Evolutionary conservation across 2,888 invertebrate species (phyloP), one percentile per base, ranked within the genome.

Genomic region (Phasia obesa): DNA sequence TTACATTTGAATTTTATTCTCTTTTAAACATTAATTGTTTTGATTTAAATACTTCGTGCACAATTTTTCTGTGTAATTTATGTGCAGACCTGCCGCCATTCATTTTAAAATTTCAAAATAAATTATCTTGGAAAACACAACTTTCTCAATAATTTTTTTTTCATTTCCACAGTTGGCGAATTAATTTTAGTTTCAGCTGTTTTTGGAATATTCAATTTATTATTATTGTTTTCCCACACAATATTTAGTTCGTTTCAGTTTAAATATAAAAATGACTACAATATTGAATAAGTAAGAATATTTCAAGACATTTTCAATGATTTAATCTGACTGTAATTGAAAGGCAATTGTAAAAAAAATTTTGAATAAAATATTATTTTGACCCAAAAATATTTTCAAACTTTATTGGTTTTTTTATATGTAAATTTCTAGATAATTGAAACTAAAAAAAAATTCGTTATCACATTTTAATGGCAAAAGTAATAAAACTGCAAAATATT

Each of bases 221-320:
- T 49, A 25, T 51, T 60, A 42, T 35, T 65, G 27, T 42, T 51
- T 79, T 69, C 62, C 74, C 80, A 74, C 69, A 69, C 74, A 69
- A 42, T n/a, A n/a, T 55, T 55, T 2, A 6, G 3, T 35, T 31
- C 11, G 35, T 78, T 31, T 69, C 53, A 31, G 27, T 74, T 74
- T 55, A 51, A 42, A 47, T 80, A 55, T 67, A 69, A 74, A 67
- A 35, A 69, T 80, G 80, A 80, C 74, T 55, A 49, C 53, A 80
- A 55, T 69, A 35, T 64, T 62, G 38, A 62, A 73, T 44, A 27
- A 17, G 0, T 4, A 0, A 27, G 11, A 38, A 13, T 21, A 44
- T 35, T 53, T 42, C 5, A 9, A 53, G 17, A 17, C 15, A 51
- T 9, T 23, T 67, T 53, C 67, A 53, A 67, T 67, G 38, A 38